Conservation (phyloP, 2,113 vertebrate genomes). For the Herpailurus yagouaroundi region DNA sequence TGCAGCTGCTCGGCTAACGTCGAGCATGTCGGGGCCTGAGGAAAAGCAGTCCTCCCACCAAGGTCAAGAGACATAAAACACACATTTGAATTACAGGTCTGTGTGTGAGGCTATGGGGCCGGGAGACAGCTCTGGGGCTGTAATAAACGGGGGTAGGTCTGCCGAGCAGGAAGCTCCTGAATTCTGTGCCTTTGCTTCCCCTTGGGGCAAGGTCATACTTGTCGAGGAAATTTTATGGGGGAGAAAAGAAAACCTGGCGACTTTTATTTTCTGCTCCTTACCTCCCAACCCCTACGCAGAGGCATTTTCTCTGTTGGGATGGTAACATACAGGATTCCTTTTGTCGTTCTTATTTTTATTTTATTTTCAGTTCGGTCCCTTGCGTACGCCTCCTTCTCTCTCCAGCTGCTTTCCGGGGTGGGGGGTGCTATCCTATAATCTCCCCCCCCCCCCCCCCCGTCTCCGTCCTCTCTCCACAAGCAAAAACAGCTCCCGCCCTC, state of each 20-base stretch:
- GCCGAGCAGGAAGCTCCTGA: no score
- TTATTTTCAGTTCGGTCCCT: no score
- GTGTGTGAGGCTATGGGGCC: not conserved
- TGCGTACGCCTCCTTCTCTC: no score
- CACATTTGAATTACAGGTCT: not conserved
- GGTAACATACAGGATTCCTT: not conserved
- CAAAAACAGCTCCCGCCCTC: no score
- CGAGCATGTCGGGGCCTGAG: not conserved
- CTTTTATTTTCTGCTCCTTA: not conserved
- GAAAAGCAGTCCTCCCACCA: not conserved
- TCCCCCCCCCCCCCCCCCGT: no score
- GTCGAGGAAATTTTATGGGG: not conserved
- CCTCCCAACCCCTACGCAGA: fast-evolving
- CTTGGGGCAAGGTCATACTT: not conserved
- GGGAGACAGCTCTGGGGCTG: not conserved
- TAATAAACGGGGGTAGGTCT: not conserved
- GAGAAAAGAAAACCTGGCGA: not conserved
- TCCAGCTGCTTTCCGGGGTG: no score
- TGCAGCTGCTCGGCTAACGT: no score
- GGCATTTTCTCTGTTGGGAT: not conserved
- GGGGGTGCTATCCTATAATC: no score
- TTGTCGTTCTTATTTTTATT: not conserved
- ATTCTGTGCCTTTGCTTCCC: no score
- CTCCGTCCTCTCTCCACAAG: no score
- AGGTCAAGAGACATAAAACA: not conserved